Evolutionary conservation across 2,113 vertebrate species (phyloP).

Genomic region (Piaya cayana): DNA sequence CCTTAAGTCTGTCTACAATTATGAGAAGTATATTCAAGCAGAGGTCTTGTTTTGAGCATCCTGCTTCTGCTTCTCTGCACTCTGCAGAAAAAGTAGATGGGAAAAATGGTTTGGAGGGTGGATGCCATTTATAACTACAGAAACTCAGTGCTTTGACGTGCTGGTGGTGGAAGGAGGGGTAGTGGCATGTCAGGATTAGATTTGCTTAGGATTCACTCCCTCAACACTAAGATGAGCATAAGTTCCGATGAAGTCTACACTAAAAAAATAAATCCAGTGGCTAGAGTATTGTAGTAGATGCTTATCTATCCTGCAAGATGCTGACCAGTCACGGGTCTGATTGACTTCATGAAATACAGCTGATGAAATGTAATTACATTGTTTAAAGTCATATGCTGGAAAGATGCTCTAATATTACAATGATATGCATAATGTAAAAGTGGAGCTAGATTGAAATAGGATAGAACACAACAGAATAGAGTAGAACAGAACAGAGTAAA

Average conservation of each 20-base stretch:
- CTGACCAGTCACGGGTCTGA: neutral
- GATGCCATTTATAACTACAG: slow-evolving; percentile 16
- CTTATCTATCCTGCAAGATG: neutral
- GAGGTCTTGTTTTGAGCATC: slow-evolving; percentile 56
- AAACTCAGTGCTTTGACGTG: neutral
- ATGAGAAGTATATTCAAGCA: slow-evolving; percentile 53
- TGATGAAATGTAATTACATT: neutral
- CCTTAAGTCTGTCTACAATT: neutral
- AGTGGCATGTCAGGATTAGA: neutral
- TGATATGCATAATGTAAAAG: neutral
- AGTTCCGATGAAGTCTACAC: neutral
- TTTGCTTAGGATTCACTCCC: neutral
- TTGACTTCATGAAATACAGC: neutral
- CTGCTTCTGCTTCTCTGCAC: neutral
- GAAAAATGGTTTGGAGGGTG: neutral
- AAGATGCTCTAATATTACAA: neutral
- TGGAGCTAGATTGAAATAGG: neutral
- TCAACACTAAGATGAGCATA: neutral
- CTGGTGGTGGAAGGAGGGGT: neutral
- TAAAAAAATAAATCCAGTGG: neutral
- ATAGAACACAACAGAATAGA: neutral
- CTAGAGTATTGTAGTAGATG: neutral
- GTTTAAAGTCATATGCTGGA: neutral
- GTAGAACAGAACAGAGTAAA: neutral
- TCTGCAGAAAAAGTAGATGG: neutral